Conservation (phyloP, 30 jellyfish, hydroid and myxozoan species). For the Hydractinia symbiolongicarpus region DNA sequence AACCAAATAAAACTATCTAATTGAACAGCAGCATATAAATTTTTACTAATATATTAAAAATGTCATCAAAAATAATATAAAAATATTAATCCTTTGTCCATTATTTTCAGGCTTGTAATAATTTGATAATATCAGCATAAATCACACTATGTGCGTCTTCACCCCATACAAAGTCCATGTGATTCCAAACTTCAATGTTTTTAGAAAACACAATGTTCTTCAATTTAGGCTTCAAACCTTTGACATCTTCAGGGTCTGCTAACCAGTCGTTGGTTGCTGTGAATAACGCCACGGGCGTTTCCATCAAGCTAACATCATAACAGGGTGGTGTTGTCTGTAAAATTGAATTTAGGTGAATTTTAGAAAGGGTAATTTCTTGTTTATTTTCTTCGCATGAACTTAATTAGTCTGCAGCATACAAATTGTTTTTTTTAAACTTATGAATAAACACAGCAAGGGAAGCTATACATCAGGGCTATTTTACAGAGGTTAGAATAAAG, state of each 20-base stretch:
- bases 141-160: constrained; percentile 45
- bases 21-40: no score
- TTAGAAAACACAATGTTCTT: constrained; percentile 36
- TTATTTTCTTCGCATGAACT: no score
- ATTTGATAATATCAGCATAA: constrained; percentile 54
- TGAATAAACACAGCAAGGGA: no score
- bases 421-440: no score
- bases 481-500: no score
- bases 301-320: constrained; percentile 40
- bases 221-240: constrained; percentile 33
- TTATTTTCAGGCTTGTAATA: not conserved
- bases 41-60: no score
- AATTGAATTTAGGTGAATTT: not conserved
- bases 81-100: no score
- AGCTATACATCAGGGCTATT: no score
- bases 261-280: constrained; percentile 80
- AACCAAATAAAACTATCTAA: no score
- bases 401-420: no score
- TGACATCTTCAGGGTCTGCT: constrained; percentile 82
- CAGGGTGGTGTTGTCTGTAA: constrained; percentile 62
- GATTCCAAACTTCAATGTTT: constrained; percentile 61
- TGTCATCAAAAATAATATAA: no score
- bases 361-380: no score
- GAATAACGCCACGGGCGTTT: constrained; percentile 68
- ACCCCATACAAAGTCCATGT: constrained; percentile 93